A percentile compares a stretch with the other conserved stretches of the same genome.
Conservation (phyloP, 2,113 vertebrate genomes). For the Xenopus tropicalis region UCB_Xtro_10.0 CM004451.2:67330001-67330500, state of each 20-base stretch:
- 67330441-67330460: too few species aligned
- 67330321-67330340: too few species aligned
- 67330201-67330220: conserved; percentile 44
- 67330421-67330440: too few species aligned
- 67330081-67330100: not conserved
- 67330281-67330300: not conserved
- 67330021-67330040: conserved; percentile 39
- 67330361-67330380: too few species aligned
- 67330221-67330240: conserved; percentile 39
- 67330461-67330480: too few species aligned
- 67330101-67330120: conserved; percentile 11
- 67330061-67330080: conserved; percentile 31
- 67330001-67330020: not conserved
- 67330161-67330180: conserved; percentile 43
- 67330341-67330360: too few species aligned
- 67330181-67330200: conserved; percentile 46
- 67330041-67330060: conserved; percentile 14
- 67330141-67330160: conserved; percentile 22
- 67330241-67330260: conserved; percentile 36
- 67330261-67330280: conserved; percentile 46
- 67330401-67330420: too few species aligned
- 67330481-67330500: too few species aligned
- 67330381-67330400: too few species aligned
- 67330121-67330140: conserved; percentile 35
- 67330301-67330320: not conserved